Percentiles rank a stretch among this genome's conserved stretches.
phyloP scores from a whole-genome alignment of 2,113 vertebrate species.

The Saguinus imperator region DNA sequence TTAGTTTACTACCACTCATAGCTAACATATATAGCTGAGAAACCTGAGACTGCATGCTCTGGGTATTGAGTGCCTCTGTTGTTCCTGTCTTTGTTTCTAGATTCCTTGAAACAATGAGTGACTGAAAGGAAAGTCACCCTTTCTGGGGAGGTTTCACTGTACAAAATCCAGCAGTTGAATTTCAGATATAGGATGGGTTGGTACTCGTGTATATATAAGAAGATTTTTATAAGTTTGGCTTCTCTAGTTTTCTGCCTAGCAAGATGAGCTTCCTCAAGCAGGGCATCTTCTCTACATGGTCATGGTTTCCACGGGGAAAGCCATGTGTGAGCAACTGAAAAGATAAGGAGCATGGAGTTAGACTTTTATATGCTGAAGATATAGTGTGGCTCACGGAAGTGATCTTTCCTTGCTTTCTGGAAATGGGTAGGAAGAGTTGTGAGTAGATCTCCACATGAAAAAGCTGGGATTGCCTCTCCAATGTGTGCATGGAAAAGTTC shows the following conservation, averaged over 20 bases:
- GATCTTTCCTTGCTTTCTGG: not conserved
- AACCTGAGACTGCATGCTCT: not conserved
- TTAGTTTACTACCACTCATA: not conserved
- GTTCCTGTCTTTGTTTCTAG: not conserved
- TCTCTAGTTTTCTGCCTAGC: not conserved
- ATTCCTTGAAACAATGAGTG: not conserved
- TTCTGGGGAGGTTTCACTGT: not conserved
- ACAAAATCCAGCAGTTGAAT: not conserved
- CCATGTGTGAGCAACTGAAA: not conserved
- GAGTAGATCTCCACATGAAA: not conserved
- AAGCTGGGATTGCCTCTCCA: not conserved
- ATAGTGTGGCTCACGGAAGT: not conserved
- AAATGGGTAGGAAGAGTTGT: not conserved
- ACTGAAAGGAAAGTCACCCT: not conserved
- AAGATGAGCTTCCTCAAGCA: constrained; percentile 11
- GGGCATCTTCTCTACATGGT: not conserved
- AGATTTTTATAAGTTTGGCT: not conserved
- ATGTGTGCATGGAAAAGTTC: not conserved
- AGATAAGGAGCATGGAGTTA: not conserved
- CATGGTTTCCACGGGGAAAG: not conserved
- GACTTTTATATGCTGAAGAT: not conserved
- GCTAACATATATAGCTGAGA: not conserved
- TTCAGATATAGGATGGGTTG: not conserved
- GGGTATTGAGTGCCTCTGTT: not conserved
- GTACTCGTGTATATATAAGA: not conserved